Evolutionary conservation across 2,113 vertebrate genomes (phyloP).

Genomic region (Parus major): DNA sequence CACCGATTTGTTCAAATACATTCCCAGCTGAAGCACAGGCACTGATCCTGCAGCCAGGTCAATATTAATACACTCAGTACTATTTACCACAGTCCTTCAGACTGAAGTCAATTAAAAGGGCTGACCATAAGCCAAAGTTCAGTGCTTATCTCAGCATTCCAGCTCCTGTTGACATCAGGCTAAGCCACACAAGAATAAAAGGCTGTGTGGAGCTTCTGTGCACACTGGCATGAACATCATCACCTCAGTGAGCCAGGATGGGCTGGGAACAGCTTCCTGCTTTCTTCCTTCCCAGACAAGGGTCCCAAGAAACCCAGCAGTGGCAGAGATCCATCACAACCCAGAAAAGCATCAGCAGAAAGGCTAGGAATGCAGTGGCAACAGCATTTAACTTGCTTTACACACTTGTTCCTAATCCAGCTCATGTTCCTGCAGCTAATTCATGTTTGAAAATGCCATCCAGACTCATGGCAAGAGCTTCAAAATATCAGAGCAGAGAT

Average conservation of each 20-base stretch:
- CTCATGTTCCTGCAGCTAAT: not conserved
- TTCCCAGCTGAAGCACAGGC: not conserved
- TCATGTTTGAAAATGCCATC: not conserved
- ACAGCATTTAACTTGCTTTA: not conserved
- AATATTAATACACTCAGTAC: not conserved
- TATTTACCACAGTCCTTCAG: not conserved
- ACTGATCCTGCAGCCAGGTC: not conserved
- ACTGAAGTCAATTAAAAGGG: not conserved
- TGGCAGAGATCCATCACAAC: not conserved
- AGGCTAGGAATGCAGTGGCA: not conserved
- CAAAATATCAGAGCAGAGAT: not conserved
- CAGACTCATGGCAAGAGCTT: not conserved
- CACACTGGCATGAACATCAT: accelerated
- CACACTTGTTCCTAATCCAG: not conserved
- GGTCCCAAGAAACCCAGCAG: too few species aligned
- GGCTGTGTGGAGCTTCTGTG: not conserved
- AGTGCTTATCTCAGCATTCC: not conserved
- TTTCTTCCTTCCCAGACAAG: not conserved
- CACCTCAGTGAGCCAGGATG: accelerated
- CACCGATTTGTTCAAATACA: not conserved
- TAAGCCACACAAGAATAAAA: not conserved
- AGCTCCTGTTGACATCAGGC: not conserved
- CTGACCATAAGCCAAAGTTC: not conserved
- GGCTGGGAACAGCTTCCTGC: not conserved
- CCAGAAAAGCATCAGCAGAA: not conserved